Evolutionary conservation across 35 echinoderm and acorn worm genomes (phyloP), one percentile per base, ranked within the genome.

Genomic region (Stichopus chloronotus): DNA sequence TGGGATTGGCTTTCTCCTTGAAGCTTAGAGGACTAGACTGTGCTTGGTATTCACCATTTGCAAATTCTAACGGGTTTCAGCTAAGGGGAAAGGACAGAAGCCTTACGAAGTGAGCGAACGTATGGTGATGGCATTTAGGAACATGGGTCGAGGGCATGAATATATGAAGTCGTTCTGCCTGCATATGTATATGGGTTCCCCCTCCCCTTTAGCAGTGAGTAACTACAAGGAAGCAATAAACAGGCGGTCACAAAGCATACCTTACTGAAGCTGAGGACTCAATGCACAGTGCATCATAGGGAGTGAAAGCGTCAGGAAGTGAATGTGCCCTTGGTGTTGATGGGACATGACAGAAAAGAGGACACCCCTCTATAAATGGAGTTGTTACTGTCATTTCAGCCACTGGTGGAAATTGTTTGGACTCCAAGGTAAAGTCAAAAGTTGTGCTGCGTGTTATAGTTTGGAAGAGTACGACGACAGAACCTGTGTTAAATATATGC

Each of bases 291-390:
- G 30, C 30, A 43, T 43, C 30, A 43, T 43, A 71, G 65, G n/a
- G 11, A 4, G 65, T 71, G 65, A 71, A 71, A 71, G 65, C 65
- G 11, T 71, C 11, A 1, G 65, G 65, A 71, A 71, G n/a, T 71
- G 65, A 71, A 71, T 71, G 11, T 71, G n/a, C 30, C 30, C 0
- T 43, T 30, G 58, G 5, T 22, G 87, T 88, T 30, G 58, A 69
- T 88, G 57, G 87, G 3, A 88, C 57, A 5, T 88, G 87, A 60
- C 87, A 88, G 54, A 65, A 71, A 58, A 65, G 87, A 65, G 87
- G 87, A 20, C 85, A 88, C 17, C 7, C 85, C 43, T 88, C 85
- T 11, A 53, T 91, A 53, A 91, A 91, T 91, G 88, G 85, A 71
- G 57, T 91, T 16, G 88, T 76, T n/a, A 91, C 88, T 43, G 71